phyloP scores from a whole-genome alignment of 2,888 invertebrate genomes.

The Hemistola chrysoprasaria region DNA sequence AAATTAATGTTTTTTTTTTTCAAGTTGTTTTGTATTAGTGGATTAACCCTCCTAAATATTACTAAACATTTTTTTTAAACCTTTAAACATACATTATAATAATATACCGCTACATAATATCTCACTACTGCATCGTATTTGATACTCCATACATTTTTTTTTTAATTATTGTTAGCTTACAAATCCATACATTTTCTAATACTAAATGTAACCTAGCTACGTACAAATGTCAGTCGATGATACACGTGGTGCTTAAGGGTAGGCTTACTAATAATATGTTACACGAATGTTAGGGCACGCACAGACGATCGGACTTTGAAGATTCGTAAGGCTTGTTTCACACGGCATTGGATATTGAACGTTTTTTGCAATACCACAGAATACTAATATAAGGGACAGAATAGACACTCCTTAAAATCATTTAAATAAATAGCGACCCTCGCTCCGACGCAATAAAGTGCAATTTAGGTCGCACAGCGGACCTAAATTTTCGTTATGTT shows the following conservation, averaged over 20 bases:
- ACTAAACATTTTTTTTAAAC: too few species aligned
- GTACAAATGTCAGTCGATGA: slow-evolving; percentile 81
- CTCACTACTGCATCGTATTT: slow-evolving; percentile 62
- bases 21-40: too few species aligned
- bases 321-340: too few species aligned
- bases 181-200: slow-evolving; percentile 26
- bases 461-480: too few species aligned
- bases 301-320: slow-evolving; percentile 33
- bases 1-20: slow-evolving; percentile 24
- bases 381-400: too few species aligned
- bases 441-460: too few species aligned
- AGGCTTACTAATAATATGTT: slow-evolving; percentile 48
- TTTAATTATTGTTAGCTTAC: slow-evolving; percentile 41
- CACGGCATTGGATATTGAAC: too few species aligned
- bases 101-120: slow-evolving; percentile 58
- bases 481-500: too few species aligned
- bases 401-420: too few species aligned
- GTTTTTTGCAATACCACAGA: too few species aligned
- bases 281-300: slow-evolving; percentile 36
- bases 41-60: too few species aligned
- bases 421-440: too few species aligned
- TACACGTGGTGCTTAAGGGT: slow-evolving; percentile 73
- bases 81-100: slow-evolving; percentile 31
- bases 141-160: slow-evolving; percentile 35
- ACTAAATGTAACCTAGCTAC: slow-evolving; percentile 62